Evolutionary conservation across 2,113 vertebrate genomes (phyloP).

Genomic region (Dicrurus megarhynchus): DNA sequence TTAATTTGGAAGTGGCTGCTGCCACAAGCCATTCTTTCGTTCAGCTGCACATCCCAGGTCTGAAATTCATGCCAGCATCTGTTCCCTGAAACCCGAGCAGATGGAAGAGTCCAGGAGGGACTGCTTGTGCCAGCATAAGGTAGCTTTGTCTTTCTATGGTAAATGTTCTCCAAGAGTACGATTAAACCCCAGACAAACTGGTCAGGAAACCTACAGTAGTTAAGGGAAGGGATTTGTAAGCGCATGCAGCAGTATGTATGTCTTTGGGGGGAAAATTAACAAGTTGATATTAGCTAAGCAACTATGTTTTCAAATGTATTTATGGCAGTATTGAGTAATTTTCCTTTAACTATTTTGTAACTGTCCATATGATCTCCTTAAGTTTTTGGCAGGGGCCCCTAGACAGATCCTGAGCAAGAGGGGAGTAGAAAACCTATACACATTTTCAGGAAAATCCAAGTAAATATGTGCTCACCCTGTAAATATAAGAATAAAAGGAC

Average conservation of each 20-base stretch:
- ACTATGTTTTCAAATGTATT: not conserved
- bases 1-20: not conserved
- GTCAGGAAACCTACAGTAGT: not conserved
- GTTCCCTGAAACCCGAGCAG: slow-evolving; percentile 31
- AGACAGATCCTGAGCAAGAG: not conserved
- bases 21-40: not conserved
- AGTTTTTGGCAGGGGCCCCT: not conserved
- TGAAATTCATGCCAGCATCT: slow-evolving; percentile 31
- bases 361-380: not conserved
- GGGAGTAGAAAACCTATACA: not conserved
- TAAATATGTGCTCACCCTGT: not conserved
- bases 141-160: not conserved
- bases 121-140: not conserved
- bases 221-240: not conserved
- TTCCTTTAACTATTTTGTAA: not conserved
- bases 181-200: not conserved
- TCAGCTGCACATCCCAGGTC: not conserved
- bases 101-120: slow-evolving; percentile 12
- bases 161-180: not conserved
- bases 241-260: too few relatives aligned
- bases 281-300: not conserved
- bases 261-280: not conserved
- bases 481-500: not conserved
- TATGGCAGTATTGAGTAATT: not conserved
- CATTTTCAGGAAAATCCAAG: not conserved